Evolutionary conservation across 2,797 vertebrate species (phyloP).

Genomic region (Smutsia gigantea): DNA sequence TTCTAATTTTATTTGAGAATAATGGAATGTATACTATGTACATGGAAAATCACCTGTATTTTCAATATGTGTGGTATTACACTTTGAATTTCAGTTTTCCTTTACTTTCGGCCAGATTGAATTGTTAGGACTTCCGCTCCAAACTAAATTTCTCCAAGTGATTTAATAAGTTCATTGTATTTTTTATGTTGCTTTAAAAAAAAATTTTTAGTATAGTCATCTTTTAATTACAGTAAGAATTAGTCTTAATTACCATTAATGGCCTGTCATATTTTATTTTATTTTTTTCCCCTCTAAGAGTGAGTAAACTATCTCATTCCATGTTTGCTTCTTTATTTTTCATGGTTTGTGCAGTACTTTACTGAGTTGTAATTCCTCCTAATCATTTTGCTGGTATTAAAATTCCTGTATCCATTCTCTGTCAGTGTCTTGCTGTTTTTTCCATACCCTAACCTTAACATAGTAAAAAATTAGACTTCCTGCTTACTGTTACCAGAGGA

Average conservation of each 20-base stretch:
- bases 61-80: neutral
- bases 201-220: neutral
- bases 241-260: neutral
- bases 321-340: neutral
- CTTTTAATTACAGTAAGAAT: conserved; percentile 9
- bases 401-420: conserved; percentile 2
- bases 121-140: neutral
- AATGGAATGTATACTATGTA: neutral
- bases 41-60: neutral
- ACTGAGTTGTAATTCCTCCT: neutral
- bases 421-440: neutral
- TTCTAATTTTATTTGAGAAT: conserved; percentile 27
- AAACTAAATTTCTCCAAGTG: neutral
- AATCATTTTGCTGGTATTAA: neutral
- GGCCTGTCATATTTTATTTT: neutral
- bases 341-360: neutral
- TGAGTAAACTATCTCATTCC: neutral
- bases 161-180: neutral
- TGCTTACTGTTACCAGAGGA: neutral
- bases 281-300: neutral
- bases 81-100: conserved; percentile 17
- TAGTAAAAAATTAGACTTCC: neutral
- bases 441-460: neutral
- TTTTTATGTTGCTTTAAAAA: neutral
- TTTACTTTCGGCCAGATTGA: conserved; percentile 1